A percentile compares a stretch with the other conserved stretches of the same genome.
These are phyloP conservation scores for Lissonota sp. DNA, from an alignment of 2,888 invertebrate genomes.

Conservation along the genomic window DNA sequence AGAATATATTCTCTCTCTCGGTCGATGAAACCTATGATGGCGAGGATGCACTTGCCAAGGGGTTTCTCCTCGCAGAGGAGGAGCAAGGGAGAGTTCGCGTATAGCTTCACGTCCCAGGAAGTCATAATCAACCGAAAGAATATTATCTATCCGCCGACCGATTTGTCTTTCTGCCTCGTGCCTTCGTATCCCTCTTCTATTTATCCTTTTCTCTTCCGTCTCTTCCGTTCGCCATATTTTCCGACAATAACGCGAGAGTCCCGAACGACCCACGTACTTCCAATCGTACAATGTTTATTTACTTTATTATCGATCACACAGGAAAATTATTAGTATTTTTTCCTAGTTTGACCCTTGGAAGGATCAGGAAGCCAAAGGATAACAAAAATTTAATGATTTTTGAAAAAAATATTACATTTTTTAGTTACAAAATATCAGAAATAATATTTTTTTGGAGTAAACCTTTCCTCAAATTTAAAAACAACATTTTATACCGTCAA, in stretches of 20 bases:
- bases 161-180: conserved; percentile 52
- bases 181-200: conserved; percentile 12
- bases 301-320: too few relatives aligned
- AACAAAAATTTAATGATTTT: too few relatives aligned
- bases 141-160: conserved; percentile 54
- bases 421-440: too few relatives aligned
- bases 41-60: conserved; percentile 16
- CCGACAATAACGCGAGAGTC: conserved; percentile 55
- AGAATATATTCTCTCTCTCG: neutral
- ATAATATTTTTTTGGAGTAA: too few relatives aligned
- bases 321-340: too few relatives aligned
- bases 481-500: too few relatives aligned
- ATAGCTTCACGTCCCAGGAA: conserved; percentile 78
- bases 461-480: too few relatives aligned
- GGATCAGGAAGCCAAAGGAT: too few relatives aligned
- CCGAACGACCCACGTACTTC: too few relatives aligned
- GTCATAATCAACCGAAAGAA: conserved; percentile 67
- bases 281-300: too few relatives aligned
- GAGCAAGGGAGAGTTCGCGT: conserved; percentile 68
- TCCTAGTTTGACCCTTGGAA: too few relatives aligned
- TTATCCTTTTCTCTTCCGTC: conserved; percentile 17
- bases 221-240: conserved; percentile 22
- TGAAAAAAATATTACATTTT: too few relatives aligned
- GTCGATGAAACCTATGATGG: neutral
- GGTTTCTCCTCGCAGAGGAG: conserved; percentile 30